phyloP scores from a whole-genome alignment of 1,140 invertebrate species.

The Rhynchophorus ferrugineus region DNA sequence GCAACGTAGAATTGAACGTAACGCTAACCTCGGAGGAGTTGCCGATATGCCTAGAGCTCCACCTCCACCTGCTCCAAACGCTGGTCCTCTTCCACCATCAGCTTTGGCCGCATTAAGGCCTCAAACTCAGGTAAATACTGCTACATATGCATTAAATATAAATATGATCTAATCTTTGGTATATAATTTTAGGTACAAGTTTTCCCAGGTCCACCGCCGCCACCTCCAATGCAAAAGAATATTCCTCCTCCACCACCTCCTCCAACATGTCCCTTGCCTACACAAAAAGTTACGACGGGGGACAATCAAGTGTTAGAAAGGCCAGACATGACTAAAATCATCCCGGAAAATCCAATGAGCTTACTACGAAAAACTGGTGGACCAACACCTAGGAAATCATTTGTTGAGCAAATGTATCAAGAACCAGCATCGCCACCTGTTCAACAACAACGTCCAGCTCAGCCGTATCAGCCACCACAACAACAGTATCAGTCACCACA shows the following conservation, averaged over 20 bases:
- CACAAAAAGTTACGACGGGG: slow-evolving; percentile 41
- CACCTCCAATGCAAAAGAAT: slow-evolving; percentile 42
- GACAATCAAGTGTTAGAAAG: slow-evolving; percentile 43
- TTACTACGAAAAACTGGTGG: slow-evolving; percentile 44
- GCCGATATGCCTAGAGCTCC: slow-evolving; percentile 40
- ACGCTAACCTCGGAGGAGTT: slow-evolving; percentile 54
- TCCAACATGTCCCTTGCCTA: slow-evolving; percentile 41
- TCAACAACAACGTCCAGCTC: slow-evolving; percentile 33
- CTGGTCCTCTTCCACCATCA: slow-evolving; percentile 43
- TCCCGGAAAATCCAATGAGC: slow-evolving; percentile 58
- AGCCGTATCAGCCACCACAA: slow-evolving; percentile 31
- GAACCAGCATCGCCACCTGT: slow-evolving; percentile 10
- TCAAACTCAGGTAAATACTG: slow-evolving; percentile 50
- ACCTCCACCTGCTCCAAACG: slow-evolving; percentile 36
- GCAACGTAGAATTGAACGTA: slow-evolving; percentile 67
- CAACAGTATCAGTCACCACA: slow-evolving; percentile 33
- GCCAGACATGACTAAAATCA: slow-evolving; percentile 56
- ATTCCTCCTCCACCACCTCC: slow-evolving; percentile 50
- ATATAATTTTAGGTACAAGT: slow-evolving; percentile 17
- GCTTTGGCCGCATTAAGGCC: slow-evolving; percentile 52
- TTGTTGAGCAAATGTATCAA: slow-evolving; percentile 27
- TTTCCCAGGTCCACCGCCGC: slow-evolving; percentile 26
- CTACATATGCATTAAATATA: background rate
- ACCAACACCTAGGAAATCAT: slow-evolving; percentile 37
- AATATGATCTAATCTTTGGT: background rate